Evolutionary conservation across 2,113 vertebrate genomes (phyloP), one percentile per base, ranked within the genome.

Genomic region (Nannospalax galili): DNA sequence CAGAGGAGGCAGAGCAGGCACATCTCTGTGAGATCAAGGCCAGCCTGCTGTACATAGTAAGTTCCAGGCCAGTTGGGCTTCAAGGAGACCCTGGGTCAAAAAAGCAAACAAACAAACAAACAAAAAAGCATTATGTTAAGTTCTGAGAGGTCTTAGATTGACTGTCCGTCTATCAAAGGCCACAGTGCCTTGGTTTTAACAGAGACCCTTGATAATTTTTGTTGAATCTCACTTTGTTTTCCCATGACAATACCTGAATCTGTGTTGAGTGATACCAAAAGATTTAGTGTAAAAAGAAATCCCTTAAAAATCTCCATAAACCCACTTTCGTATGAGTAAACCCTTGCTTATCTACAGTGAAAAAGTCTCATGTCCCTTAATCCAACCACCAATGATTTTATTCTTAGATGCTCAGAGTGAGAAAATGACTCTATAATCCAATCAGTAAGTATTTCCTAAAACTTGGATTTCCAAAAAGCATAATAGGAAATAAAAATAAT

Each of bases 191-290:
- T 86, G 42, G 12, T 56, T 24, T 95, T 81, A 67, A 60, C 78
- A 91, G n/a, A 91, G 32, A 90, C 15, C 79, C n/a, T 93, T 1
- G 1, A 16, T 90, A 88, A 67, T 82, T 9, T 64, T 91, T 84
- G 20, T 78, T 88, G 69, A 77, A 69, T 95, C 82, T 85, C 60
- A 85, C 69, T 96, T 93, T 3, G 81, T 84, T 96, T 92, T 58
- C 20, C 42, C 9, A 35, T 73, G n/a, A 42, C 80, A 92, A 52
- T n/a, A 85, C 52, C 81, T 85, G 42, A 74, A 84, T 87, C 42
- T 90, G 60, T 74, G n/a, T 60, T 90, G 19, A 75, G 67, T 42
- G 35, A 96, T 58, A 3, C 74, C 72, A 58, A 87, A 91, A 84
- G 20, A 30, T 92, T 93, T 90, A 30, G 22, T 48, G 10, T 56